phyloP scores from a whole-genome alignment of 2,888 invertebrate species.

The Leptinotarsa tumamoca region DNA sequence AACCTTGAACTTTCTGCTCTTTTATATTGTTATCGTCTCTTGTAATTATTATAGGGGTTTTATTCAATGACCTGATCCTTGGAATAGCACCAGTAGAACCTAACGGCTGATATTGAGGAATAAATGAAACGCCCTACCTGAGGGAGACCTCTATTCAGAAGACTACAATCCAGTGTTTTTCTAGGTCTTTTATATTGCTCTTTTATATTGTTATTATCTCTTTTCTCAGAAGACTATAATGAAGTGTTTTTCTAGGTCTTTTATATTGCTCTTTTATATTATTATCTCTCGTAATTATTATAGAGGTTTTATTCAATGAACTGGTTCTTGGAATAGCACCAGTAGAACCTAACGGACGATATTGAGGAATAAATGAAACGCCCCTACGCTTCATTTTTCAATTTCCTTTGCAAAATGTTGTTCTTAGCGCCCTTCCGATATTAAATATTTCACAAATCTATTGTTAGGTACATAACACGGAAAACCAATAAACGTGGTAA shows the following conservation, averaged over 20 bases:
- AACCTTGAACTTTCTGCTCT: too few species aligned
- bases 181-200: neutral
- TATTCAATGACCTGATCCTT: neutral
- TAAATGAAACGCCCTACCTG: neutral
- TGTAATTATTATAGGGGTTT: neutral
- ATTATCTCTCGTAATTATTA: too few species aligned
- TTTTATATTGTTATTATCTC: too few species aligned
- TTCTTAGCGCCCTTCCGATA: too few species aligned
- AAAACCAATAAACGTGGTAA: too few species aligned
- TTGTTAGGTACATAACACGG: too few species aligned
- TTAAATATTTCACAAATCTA: too few species aligned
- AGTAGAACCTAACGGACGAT: neutral
- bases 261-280: too few species aligned
- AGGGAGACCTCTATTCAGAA: too few species aligned
- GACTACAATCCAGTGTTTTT: neutral
- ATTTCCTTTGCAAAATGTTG: neutral
- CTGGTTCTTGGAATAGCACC: neutral
- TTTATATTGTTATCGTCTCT: neutral
- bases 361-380: neutral
- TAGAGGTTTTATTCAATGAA: neutral
- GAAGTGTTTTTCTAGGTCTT: neutral
- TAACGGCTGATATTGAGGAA: neutral
- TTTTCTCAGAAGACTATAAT: neutral
- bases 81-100: neutral
- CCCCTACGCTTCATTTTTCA: neutral